Conservation (phyloP, 2,113 vertebrate genomes). For the Illadopsis cleaveri region DNA sequence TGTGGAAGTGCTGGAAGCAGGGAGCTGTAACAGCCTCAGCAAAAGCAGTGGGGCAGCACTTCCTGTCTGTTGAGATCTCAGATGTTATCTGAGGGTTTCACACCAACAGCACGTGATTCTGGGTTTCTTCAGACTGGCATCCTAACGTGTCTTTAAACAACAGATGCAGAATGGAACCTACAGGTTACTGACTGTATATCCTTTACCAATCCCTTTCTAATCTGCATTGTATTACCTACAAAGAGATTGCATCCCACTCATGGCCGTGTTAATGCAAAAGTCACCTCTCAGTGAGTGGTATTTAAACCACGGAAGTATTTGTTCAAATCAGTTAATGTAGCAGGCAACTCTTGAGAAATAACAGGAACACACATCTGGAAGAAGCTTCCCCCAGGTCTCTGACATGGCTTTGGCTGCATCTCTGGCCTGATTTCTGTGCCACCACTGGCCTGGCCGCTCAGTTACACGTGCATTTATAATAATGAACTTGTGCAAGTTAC, state of each 20-base stretch:
- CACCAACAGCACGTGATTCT: neutral
- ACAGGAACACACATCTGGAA: neutral
- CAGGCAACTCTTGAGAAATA: neutral
- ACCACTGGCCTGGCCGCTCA: neutral
- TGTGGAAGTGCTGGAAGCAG: neutral
- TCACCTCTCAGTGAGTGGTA: neutral
- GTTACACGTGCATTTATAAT: neutral
- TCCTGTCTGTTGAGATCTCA: neutral
- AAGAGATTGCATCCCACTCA: neutral
- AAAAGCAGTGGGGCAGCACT: neutral
- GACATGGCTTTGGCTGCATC: no score
- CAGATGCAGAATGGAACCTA: neutral
- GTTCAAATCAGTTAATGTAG: neutral
- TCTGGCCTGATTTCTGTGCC: neutral
- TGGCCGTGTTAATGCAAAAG: neutral
- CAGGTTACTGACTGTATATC: neutral
- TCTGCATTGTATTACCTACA: neutral
- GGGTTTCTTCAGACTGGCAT: neutral
- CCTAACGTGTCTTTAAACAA: neutral
- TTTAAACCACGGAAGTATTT: neutral
- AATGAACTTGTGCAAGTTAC: neutral
- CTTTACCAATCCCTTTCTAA: neutral
- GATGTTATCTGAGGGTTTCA: neutral
- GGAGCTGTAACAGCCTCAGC: neutral
- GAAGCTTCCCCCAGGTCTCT: neutral